These are phyloP conservation scores for Lemur catta DNA, from an alignment of 2,797 vertebrate species.

Conservation along the genomic window DNA sequence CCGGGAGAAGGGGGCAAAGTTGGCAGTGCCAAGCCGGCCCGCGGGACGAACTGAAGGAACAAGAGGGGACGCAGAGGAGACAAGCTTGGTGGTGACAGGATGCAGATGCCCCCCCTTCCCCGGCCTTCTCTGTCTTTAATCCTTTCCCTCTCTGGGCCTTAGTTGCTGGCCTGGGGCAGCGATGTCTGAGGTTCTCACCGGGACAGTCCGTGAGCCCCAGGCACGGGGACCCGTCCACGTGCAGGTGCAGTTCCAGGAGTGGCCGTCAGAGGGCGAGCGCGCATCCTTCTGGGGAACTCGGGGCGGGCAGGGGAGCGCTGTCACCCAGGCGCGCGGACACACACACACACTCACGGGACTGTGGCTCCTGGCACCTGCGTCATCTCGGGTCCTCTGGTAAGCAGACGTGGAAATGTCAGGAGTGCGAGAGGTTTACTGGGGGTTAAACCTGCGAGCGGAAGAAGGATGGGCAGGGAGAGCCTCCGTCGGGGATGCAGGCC, in stretches of 20 bases:
- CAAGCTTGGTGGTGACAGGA: background rate
- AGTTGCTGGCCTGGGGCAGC: background rate
- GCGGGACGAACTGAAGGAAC: background rate
- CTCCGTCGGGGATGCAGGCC: background rate
- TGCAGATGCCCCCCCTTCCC: background rate
- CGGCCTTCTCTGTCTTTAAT: background rate
- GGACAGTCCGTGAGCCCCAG: background rate
- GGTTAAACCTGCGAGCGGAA: background rate
- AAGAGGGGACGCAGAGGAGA: background rate
- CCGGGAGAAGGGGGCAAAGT: background rate
- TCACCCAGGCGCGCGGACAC: background rate
- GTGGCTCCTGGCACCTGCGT: background rate
- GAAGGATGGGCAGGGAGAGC: background rate
- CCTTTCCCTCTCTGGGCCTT: background rate
- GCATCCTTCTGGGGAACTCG: background rate
- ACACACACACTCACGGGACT: background rate
- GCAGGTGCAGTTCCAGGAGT: background rate
- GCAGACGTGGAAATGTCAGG: background rate
- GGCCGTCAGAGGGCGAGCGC: constrained; percentile 31
- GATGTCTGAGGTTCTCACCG: background rate
- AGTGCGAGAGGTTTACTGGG: background rate
- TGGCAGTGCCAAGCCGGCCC: background rate
- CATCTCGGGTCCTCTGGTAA: background rate
- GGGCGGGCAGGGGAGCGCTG: accelerated
- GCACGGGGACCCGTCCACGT: background rate